phyloP scores from a whole-genome alignment of 2,113 vertebrate genomes.

The Apistogramma diplotaenia region DNA sequence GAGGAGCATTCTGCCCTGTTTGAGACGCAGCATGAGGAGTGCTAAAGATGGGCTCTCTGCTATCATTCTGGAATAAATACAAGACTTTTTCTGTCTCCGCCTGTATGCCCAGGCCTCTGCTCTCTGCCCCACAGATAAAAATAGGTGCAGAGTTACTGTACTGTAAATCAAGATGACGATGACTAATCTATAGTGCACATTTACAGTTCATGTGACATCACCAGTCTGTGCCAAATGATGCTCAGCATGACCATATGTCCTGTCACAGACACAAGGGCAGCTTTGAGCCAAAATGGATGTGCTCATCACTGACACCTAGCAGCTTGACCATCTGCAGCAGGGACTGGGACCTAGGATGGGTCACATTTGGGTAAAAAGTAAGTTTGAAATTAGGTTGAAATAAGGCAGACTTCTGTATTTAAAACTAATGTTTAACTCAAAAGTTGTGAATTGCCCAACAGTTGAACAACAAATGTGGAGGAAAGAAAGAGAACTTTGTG shows the following conservation, averaged over 20 bases:
- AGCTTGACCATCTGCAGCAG: constrained; percentile 75
- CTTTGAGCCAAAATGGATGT: constrained; percentile 68
- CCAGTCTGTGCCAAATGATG: constrained; percentile 66
- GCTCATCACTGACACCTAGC: constrained; percentile 70
- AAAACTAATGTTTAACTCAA: neutral
- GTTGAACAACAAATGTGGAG: neutral
- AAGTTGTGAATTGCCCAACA: neutral
- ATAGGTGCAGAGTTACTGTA: constrained; percentile 55
- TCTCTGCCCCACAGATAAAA: constrained; percentile 35
- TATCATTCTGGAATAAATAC: neutral
- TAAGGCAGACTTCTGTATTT: neutral
- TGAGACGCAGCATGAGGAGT: constrained; percentile 15
- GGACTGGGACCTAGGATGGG: constrained; percentile 41
- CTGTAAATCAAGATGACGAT: constrained; percentile 32
- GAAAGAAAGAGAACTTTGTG: neutral
- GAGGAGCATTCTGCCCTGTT: neutral
- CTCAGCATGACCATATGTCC: constrained; percentile 79
- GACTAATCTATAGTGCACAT: constrained; percentile 60
- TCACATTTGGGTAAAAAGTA: constrained; percentile 39
- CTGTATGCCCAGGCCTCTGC: constrained; percentile 30
- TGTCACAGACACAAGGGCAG: constrained; percentile 59
- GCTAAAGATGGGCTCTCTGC: constrained; percentile 4
- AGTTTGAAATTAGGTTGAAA: neutral
- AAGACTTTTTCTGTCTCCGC: constrained; percentile 33
- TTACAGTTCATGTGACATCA: constrained; percentile 63